Evolutionary conservation across 1,140 invertebrate species (phyloP), one percentile per base, ranked within the genome.

Genomic region (Cydia pomonella): DNA sequence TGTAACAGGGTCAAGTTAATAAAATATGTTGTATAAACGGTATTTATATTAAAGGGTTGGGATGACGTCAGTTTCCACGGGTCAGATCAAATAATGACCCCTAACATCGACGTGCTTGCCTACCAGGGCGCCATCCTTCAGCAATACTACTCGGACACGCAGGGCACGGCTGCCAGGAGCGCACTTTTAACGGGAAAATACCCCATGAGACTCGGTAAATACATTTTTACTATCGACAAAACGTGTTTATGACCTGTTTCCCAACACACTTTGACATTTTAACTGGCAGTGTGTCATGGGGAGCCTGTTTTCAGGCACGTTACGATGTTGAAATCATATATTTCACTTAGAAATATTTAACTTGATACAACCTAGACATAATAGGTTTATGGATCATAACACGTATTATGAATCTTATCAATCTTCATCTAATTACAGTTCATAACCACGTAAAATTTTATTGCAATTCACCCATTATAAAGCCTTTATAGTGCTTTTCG

Each of bases 1-100:
- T 7, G 0, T 33, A 6, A 41, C 12, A 41, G 0, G 38, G 12
- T 12, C 12, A 12, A 12, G 5, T 41, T 29, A 29, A 29, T 5
- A 33, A 33, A 7, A 41, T 41, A 72, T 2, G 29, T 38, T n/a
- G 21, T 6, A 72, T 27, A 25, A 25, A 44, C 13, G 13, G 12
- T 16, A n/a, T 25, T 47, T 73, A 69, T 12, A 29, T 33, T 38
- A 33, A 75, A 97, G 97, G 97, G 97, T 10, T 97, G 96, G 94
- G 96, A 97, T 87, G 97, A 98, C 93, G 96, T 98, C 2, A 96
- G 97, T 78, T 97, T 97, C 85, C 97, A 97, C 87, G 97, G 97
- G 4, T 96, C 95, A 0, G 93, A 96, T 77, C 95, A 98, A 92
- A 97, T 97, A 80, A 95, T 95, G 63, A 97, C 97, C 0, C 96